Base-by-base conservation (phyloP, 2,888 invertebrate genomes). In the Tineola bisselliella region DNA sequence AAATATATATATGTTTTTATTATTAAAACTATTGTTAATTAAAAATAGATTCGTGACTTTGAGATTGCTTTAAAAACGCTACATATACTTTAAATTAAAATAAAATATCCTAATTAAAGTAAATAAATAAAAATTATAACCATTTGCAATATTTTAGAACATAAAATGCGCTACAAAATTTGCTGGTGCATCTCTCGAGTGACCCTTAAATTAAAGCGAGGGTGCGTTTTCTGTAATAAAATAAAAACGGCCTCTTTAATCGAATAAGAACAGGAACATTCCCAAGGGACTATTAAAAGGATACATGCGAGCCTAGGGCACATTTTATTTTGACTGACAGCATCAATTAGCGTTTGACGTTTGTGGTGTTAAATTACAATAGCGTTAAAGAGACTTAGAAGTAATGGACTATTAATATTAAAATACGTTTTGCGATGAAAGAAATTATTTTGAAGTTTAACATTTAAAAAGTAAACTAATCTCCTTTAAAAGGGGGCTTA, bases 331-430 rank as follows among this genome's bases (percentile, higher is more conserved):
- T 81, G 82, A 86, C 76, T 87, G 86, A 84, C 86, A 82, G 81
- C 79, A 80, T 84, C 86, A 86, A 87, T 87, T 87, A 87, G 79
- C 74, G 73, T 69, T 78, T 78, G 82, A 81, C 82, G 74, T 69
- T n/a, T 69, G 75, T 80, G 84, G 86, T 79, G 74, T 84, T 70
- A 66, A 64, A 68, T 87, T 87, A 81, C 86, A 84, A 83, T 84
- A 79, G 60, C 77, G 56, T 30, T 56, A 25, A 52, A 52, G 18
- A 56, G 48, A 48, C 48, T 48, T 48, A 48, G 13, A 43, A 25
- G 58, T 33, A 58, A 58, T 58, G 33, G 31, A 33, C 58, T 58
- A 58, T 58, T 58, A 58, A 58, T 58, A 58, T 33, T 58, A 33
- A 58, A 58, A 58, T 58, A 58, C 33, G 8, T 56, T 17, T 56